Conservation (phyloP, 2,797 vertebrate species). For the Melopsittacus undulatus region DNA sequence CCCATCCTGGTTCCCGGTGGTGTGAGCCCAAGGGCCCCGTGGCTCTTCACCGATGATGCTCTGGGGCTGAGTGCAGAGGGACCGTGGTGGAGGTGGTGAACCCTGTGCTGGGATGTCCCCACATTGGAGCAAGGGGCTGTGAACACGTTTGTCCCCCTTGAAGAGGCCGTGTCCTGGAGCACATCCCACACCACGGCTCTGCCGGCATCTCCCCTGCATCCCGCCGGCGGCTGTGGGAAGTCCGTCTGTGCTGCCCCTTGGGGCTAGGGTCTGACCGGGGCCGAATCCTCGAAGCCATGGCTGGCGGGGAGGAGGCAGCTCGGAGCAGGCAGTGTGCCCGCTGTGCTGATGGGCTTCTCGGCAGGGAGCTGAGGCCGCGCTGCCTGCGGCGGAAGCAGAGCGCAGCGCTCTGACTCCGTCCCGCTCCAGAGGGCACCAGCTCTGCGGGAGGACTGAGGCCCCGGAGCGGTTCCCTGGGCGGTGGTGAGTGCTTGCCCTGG, state of each 20-base stretch:
- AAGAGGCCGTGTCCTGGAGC: not conserved
- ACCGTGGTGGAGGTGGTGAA: not conserved
- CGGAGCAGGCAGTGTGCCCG: not conserved
- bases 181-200: not conserved
- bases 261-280: rapidly evolving
- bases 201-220: not conserved
- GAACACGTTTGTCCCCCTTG: not conserved
- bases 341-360: not conserved
- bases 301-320: not conserved
- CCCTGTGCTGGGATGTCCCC: not conserved
- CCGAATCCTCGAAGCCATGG: not conserved
- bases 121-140: not conserved
- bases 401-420: not conserved
- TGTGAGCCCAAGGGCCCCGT: not conserved
- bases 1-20: not conserved
- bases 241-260: not conserved
- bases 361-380: not conserved
- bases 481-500: not conserved
- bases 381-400: not conserved
- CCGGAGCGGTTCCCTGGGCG: not conserved
- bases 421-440: not conserved
- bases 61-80: not conserved
- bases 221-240: too few relatives aligned
- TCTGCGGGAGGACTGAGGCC: not conserved
- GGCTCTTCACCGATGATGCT: not conserved